Evolutionary conservation across 2,113 vertebrate species (phyloP), one percentile per base, ranked within the genome.

Genomic region (Lucifuga dentata): DNA sequence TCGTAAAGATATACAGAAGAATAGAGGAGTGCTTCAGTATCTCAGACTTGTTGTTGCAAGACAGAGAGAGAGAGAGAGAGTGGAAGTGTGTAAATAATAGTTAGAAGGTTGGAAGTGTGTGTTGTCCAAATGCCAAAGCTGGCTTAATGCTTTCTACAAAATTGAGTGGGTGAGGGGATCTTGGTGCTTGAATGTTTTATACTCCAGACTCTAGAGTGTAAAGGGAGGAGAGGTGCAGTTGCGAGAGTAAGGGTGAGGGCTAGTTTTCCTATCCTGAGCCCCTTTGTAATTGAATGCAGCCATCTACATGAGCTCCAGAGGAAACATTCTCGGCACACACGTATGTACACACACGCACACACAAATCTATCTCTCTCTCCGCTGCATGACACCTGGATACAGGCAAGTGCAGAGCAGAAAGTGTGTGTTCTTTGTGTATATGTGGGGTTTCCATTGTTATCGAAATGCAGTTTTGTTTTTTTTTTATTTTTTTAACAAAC

Each of bases 211-310:
- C n/a, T n/a, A n/a, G n/a, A n/a, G n/a, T n/a, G n/a, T n/a, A n/a
- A n/a, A 78, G 62, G 82, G 51, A 77, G 41, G 68, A 63, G 81
- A 83, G 66, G 53, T 74, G 65, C 57, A 29, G 49, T 64, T 65
- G 40, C 33, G 46, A 44, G 16, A 73, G 71, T 53, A 69, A 68
- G 70, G 76, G 33, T 8, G 20, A 61, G 50, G 17, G 64, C 33
- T 73, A 49, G 58, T 64, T 74, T 86, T 89, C 78, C 76, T 69
- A 71, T 56, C 65, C 76, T 33, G 20, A 86, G 55, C 36, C 58
- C 32, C 23, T 84, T 83, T 87, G 72, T 80, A 79, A 90, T 78
- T 81, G 73, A 84, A 87, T 76, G 71, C 87, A 84, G 87, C 65
- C 75, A 75, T 81, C 73, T 61, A 52, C 66, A 74, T 10, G 41